A percentile compares a stretch with the other conserved stretches of the same genome.
phyloP scores from a whole-genome alignment of 2,113 vertebrate species.

The Sclerurus mexicanus region DNA sequence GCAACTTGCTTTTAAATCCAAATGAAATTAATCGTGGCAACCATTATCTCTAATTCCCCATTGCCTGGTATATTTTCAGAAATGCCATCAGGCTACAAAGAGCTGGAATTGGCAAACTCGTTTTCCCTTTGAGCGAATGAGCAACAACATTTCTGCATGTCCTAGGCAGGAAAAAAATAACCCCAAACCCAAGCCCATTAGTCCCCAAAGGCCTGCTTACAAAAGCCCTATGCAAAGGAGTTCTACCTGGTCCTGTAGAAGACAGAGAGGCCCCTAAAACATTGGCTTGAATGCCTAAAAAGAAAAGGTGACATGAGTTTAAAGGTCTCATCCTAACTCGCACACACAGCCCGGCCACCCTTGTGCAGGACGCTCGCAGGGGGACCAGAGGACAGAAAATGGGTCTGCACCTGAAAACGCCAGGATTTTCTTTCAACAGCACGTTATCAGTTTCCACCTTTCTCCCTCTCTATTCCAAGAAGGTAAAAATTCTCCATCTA shows the following conservation, averaged over 20 bases:
- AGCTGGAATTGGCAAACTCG: neutral
- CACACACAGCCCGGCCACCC: neutral
- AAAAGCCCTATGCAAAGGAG: conserved; percentile 59
- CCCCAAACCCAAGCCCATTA: conserved; percentile 50
- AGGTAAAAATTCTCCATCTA: conserved; percentile 34
- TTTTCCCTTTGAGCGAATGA: neutral
- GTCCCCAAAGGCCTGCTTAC: conserved; percentile 54
- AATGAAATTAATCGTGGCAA: conserved; percentile 3
- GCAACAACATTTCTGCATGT: conserved; percentile 31
- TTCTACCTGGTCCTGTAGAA: conserved; percentile 65
- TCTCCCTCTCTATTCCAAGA: conserved; percentile 4
- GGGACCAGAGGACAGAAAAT: neutral
- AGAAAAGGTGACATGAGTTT: conserved; percentile 62
- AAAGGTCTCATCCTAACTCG: conserved; percentile 37
- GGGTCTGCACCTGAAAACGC: neutral
- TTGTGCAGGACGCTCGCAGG: neutral
- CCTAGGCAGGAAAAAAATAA: conserved; percentile 15
- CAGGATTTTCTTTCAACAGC: neutral
- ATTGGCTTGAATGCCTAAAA: conserved; percentile 62
- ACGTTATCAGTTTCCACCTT: neutral
- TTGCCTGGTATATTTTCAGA: conserved; percentile 29
- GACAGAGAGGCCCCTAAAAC: conserved; percentile 65
- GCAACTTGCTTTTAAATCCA: neutral
- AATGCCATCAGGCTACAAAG: neutral
- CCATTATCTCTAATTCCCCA: neutral